Percentiles rank a stretch among this genome's conserved stretches.
These are phyloP conservation scores for Dipus sagitta DNA, from an alignment of 2,797 vertebrate species.

Conservation along the genomic window DNA sequence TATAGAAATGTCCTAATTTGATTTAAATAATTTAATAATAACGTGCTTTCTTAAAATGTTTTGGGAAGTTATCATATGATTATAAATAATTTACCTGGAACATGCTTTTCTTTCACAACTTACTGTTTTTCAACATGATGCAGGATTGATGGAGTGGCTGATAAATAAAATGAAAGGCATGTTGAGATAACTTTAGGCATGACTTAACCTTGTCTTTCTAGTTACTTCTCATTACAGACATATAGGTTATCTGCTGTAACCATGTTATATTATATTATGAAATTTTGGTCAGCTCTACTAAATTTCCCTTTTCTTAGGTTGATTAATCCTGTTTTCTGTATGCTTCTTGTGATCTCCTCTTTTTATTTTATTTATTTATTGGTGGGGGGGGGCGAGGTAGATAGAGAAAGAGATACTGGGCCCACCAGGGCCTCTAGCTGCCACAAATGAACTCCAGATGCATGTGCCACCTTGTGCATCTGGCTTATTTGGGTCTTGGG, in stretches of 20 bases:
- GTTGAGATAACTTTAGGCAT: background rate
- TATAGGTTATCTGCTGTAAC: background rate
- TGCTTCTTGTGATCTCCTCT: background rate
- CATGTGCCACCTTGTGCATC: too few species aligned
- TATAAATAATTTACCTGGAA: background rate
- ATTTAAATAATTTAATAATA: constrained; percentile 16
- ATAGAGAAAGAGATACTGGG: too few species aligned
- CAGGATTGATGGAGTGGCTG: background rate
- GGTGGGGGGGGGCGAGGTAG: too few species aligned
- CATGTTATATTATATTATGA: background rate
- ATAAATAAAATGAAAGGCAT: background rate
- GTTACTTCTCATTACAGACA: background rate
- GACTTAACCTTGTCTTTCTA: background rate
- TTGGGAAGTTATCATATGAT: background rate
- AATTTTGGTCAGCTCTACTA: background rate
- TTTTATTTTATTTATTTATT: too few species aligned
- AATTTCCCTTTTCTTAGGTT: constrained; percentile 8
- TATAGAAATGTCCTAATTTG: background rate
- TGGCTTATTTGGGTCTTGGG: too few species aligned
- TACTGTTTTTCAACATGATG: background rate
- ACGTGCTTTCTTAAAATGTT: constrained; percentile 38
- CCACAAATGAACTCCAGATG: too few species aligned
- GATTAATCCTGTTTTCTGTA: background rate
- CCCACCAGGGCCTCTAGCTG: too few species aligned
- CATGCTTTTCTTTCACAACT: background rate